phyloP scores from a whole-genome alignment of 2,113 vertebrate species.

The Sturnira hondurensis region DNA sequence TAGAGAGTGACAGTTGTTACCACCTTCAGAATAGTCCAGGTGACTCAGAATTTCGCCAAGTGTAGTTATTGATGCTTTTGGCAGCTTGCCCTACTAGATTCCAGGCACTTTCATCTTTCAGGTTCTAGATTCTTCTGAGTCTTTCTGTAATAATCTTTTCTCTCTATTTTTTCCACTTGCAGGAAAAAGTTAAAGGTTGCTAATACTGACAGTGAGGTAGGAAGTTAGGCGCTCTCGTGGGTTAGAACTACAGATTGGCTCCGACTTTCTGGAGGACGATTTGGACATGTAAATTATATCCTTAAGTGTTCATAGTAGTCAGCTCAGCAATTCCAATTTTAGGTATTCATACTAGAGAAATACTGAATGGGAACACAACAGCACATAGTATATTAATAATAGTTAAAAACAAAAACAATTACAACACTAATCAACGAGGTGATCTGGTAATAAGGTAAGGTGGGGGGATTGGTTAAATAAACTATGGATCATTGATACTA shows the following conservation, averaged over 20 bases:
- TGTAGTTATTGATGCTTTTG: not conserved
- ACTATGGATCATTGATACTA: not conserved
- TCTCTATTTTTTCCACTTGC: not conserved
- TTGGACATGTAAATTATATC: not conserved
- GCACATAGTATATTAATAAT: not conserved
- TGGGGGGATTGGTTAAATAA: not conserved
- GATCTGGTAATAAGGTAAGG: not conserved
- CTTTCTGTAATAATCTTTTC: not conserved
- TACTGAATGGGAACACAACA: not conserved
- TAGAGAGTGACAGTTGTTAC: not conserved
- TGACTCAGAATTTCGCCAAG: constrained; percentile 11
- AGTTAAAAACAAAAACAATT: not conserved
- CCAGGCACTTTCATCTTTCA: not conserved
- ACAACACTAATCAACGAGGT: not conserved
- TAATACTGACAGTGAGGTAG: not conserved
- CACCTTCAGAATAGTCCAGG: not conserved
- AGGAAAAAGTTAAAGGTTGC: not conserved
- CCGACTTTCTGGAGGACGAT: not conserved
- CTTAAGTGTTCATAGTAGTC: not conserved
- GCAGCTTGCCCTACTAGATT: not conserved
- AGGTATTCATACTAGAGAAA: not conserved
- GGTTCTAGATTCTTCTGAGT: not conserved
- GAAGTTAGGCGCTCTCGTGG: not conserved
- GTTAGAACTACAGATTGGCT: not conserved
- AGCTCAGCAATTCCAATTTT: not conserved